These are phyloP conservation scores for Listrodromus nycthemerus DNA, from an alignment of 2,888 invertebrate genomes.

Conservation along the genomic window DNA sequence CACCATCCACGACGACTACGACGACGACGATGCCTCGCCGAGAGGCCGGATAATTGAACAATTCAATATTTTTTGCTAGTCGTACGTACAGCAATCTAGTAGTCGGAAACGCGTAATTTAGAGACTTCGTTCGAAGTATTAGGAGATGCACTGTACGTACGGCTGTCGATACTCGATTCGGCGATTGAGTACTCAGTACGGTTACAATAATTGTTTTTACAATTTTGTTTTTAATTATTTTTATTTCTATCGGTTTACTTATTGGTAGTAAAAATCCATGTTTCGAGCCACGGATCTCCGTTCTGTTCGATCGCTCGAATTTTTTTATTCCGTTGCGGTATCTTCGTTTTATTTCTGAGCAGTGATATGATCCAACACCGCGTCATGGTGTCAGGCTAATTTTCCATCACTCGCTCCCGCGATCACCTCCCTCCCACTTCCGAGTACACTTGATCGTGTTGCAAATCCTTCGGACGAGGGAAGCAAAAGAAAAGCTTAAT, in stretches of 20 bases:
- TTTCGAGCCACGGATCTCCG: background rate
- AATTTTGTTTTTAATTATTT: slow-evolving; percentile 27
- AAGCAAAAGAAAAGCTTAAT: slow-evolving; percentile 62
- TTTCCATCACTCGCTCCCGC: slow-evolving; percentile 28
- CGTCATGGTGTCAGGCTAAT: slow-evolving; percentile 1
- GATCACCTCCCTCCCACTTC: background rate
- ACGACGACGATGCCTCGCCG: slow-evolving; percentile 29
- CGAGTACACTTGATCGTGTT: slow-evolving; percentile 5
- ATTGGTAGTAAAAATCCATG: slow-evolving; percentile 12
- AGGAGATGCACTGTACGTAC: slow-evolving; percentile 33
- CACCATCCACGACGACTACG: slow-evolving; percentile 36
- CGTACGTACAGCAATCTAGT: slow-evolving; percentile 1
- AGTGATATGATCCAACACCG: slow-evolving; percentile 45
- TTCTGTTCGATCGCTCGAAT: slow-evolving; percentile 5
- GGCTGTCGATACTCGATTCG: background rate
- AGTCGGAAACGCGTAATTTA: slow-evolving; percentile 42
- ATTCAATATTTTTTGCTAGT: background rate
- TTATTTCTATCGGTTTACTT: slow-evolving; percentile 33
- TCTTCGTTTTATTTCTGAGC: slow-evolving; percentile 18
- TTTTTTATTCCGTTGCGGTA: slow-evolving; percentile 1
- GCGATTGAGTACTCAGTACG: slow-evolving; percentile 23
- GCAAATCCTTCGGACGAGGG: slow-evolving; percentile 27
- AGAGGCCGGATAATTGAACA: slow-evolving; percentile 23
- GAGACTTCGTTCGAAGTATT: slow-evolving; percentile 43
- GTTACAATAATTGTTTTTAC: slow-evolving; percentile 47